phyloP scores from a whole-genome alignment of 1,140 invertebrate genomes.

The Zophobas morio region DNA sequence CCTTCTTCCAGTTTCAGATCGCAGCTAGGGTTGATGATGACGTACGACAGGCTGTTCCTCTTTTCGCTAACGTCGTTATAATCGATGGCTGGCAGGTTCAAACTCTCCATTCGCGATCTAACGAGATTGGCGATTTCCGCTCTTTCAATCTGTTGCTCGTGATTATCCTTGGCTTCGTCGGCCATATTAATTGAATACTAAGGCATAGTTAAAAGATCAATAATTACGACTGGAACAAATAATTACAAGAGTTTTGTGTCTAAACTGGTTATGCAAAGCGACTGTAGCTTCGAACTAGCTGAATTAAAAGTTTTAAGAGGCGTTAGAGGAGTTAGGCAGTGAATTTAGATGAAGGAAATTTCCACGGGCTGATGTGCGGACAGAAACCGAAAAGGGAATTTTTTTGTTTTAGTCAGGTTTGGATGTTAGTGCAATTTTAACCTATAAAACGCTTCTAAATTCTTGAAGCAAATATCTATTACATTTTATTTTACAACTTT shows the following conservation, averaged over 20 bases:
- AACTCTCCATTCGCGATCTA: conserved; percentile 92
- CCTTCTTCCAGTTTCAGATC: conserved; percentile 96
- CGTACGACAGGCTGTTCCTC: conserved; percentile 93
- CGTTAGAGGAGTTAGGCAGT: conserved; percentile 15
- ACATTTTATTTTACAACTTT: too few species aligned
- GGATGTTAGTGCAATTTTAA: too few species aligned
- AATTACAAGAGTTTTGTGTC: neutral
- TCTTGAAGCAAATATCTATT: too few species aligned
- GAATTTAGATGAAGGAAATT: neutral
- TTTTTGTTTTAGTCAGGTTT: too few species aligned
- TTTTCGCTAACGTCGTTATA: conserved; percentile 96
- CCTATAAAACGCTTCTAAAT: too few species aligned
- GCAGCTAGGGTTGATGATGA: conserved; percentile 98
- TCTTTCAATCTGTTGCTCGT: conserved; percentile 91
- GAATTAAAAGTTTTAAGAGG: conserved; percentile 12
- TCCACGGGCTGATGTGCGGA: too few species aligned
- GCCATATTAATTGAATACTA: conserved; percentile 87
- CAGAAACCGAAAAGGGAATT: neutral
- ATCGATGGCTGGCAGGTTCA: conserved; percentile 90
- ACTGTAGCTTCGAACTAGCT: conserved; percentile 23
- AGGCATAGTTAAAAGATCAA: conserved; percentile 38
- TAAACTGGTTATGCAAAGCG: conserved; percentile 35
- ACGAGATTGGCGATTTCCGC: conserved; percentile 97
- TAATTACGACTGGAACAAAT: neutral
- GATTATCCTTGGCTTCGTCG: conserved; percentile 88